Evolutionary conservation across 2,888 invertebrate species (phyloP).

Genomic region (Xanthia icteritia): DNA sequence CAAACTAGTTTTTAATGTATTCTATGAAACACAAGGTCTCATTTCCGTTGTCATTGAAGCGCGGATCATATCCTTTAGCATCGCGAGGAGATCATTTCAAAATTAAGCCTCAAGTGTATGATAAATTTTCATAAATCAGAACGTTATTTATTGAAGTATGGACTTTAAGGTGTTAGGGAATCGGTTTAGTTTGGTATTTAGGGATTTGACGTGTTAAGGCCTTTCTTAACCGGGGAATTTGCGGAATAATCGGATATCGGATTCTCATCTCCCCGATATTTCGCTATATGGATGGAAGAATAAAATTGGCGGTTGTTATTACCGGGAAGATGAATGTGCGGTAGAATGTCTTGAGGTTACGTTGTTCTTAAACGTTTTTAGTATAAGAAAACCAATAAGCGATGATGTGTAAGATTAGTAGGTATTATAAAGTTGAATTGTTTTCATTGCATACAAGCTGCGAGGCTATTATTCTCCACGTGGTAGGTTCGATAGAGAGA

Average conservation of each 20-base stretch:
- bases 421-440: slow-evolving; percentile 48
- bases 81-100: slow-evolving; percentile 84
- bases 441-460: slow-evolving; percentile 55
- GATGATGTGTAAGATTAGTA: slow-evolving; percentile 49
- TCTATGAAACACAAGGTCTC: slow-evolving; percentile 75
- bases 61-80: slow-evolving; percentile 74
- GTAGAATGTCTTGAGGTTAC: slow-evolving; percentile 54
- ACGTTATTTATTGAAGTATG: slow-evolving; percentile 88
- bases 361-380: slow-evolving; percentile 55
- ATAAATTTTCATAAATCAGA: slow-evolving; percentile 90
- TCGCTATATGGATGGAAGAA: slow-evolving; percentile 77
- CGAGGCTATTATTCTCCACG: slow-evolving; percentile 66
- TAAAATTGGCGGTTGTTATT: slow-evolving; percentile 76
- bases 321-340: slow-evolving; percentile 74
- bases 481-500: slow-evolving; percentile 72
- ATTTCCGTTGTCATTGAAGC: slow-evolving; percentile 74
- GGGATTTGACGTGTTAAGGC: slow-evolving; percentile 79
- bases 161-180: slow-evolving; percentile 88
- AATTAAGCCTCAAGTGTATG: slow-evolving; percentile 90
- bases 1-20: slow-evolving; percentile 76
- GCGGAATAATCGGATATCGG: slow-evolving; percentile 83
- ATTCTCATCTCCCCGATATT: slow-evolving; percentile 78
- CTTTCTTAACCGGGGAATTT: slow-evolving; percentile 76
- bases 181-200: slow-evolving; percentile 86
- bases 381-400: slow-evolving; percentile 46